These are phyloP conservation scores for Paramisgurnus dabryanus DNA, from an alignment of 2,113 vertebrate species.

Conservation along the genomic window DNA sequence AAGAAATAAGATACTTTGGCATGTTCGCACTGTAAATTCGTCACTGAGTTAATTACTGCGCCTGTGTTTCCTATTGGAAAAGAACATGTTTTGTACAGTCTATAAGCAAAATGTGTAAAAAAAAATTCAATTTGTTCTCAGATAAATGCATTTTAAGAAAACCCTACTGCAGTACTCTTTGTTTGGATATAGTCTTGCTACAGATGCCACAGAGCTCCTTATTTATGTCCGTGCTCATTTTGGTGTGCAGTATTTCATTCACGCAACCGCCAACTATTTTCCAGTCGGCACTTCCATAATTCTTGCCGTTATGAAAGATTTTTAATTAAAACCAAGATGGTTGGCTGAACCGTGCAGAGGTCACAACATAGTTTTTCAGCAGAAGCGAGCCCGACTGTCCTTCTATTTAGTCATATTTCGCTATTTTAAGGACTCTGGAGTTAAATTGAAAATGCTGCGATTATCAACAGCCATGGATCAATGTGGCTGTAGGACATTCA, in stretches of 20 bases:
- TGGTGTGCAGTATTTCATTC: constrained; percentile 64
- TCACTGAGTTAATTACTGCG: constrained; percentile 36
- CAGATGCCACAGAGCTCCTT: constrained; percentile 43
- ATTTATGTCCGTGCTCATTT: constrained; percentile 66
- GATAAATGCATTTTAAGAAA: constrained; percentile 14
- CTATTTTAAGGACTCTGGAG: constrained; percentile 60
- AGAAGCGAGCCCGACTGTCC: constrained; percentile 36
- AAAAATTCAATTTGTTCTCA: neutral
- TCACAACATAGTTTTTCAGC: constrained; percentile 63
- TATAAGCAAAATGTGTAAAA: neutral
- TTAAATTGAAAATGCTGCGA: constrained; percentile 65
- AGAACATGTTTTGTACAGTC: neutral
- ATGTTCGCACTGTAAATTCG: neutral
- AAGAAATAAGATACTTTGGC: constrained; percentile 25
- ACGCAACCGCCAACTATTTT: constrained; percentile 64
- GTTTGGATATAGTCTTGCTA: constrained; percentile 61
- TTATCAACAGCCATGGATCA: constrained; percentile 61
- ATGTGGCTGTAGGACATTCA: constrained; percentile 41
- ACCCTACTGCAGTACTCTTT: constrained; percentile 46
- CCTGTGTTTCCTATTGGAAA: constrained; percentile 41
- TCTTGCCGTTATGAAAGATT: constrained; percentile 71
- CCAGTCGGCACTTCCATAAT: constrained; percentile 64
- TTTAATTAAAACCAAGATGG: constrained; percentile 75
- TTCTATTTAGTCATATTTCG: constrained; percentile 62
- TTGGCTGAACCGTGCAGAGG: constrained; percentile 66